A percentile compares a stretch with the other conserved stretches of the same genome.
Conservation (phyloP, 1,140 invertebrate species). For the Camponotus vicinus region DNA sequence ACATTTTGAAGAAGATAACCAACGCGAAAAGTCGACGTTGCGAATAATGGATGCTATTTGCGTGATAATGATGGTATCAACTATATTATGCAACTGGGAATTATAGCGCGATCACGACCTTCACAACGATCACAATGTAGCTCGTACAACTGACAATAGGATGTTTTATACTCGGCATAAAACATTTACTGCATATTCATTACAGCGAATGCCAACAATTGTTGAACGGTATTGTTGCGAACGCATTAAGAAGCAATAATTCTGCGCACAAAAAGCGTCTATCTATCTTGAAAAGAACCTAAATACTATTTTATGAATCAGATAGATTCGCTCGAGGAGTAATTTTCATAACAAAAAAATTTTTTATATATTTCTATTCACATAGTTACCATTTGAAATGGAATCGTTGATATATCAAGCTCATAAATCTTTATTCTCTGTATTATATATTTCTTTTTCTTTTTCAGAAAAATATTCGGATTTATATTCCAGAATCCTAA, state of each 20-base stretch:
- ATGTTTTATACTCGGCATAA: neutral
- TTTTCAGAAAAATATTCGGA: too few species aligned
- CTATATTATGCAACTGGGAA: constrained; percentile 3
- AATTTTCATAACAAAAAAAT: neutral
- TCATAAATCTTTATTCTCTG: too few species aligned
- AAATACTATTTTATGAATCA: neutral
- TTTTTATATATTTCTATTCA: too few species aligned
- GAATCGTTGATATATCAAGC: too few species aligned
- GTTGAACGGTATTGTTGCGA: neutral
- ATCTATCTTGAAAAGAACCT: neutral
- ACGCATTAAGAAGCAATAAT: neutral
- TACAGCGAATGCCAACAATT: neutral
- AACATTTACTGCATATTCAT: constrained; percentile 11
- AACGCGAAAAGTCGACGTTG: neutral
- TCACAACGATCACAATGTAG: constrained; percentile 15
- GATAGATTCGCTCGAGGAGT: neutral
- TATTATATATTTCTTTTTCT: too few species aligned
- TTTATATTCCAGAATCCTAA: too few species aligned
- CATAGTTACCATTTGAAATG: too few species aligned
- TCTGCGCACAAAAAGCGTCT: neutral
- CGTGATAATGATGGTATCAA: neutral
- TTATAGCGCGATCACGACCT: constrained; percentile 21
- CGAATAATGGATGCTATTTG: neutral
- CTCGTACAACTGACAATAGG: neutral
- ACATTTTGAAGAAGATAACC: neutral